Evolutionary conservation across 1,140 invertebrate genomes (phyloP).

Genomic region (Aleiodes sp.): DNA sequence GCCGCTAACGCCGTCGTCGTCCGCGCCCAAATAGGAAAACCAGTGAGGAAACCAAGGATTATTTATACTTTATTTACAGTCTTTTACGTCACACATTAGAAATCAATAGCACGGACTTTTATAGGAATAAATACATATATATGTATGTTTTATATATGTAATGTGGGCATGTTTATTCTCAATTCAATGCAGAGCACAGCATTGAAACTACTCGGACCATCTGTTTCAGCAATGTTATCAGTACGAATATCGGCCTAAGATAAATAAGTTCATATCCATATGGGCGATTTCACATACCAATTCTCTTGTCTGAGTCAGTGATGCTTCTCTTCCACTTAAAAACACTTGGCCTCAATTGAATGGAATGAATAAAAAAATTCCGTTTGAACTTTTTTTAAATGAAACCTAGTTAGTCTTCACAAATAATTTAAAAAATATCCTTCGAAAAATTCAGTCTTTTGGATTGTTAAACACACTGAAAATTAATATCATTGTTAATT

Average conservation of each 20-base stretch:
- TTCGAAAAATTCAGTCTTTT: no score
- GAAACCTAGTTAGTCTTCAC: background rate
- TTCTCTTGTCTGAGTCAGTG: background rate
- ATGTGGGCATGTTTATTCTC: background rate
- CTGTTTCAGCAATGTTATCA: background rate
- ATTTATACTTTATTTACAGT: slow-evolving; percentile 1
- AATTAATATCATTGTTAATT: no score
- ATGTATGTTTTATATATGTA: no score
- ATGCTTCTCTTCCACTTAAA: background rate
- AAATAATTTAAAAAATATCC: background rate
- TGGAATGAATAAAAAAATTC: no score
- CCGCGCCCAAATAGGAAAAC: slow-evolving; percentile 12
- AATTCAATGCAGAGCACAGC: background rate
- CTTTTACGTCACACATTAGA: background rate
- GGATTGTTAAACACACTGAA: no score
- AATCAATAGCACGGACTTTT: background rate
- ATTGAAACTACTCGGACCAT: background rate
- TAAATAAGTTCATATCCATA: background rate
- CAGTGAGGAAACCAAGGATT: background rate
- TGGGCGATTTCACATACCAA: background rate
- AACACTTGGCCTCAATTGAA: background rate
- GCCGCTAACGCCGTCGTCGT: background rate
- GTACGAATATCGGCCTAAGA: background rate
- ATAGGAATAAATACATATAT: background rate
- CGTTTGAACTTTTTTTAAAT: background rate